Evolutionary conservation across 2,888 invertebrate genomes (phyloP).

Genomic region (Thera obeliscata): DNA sequence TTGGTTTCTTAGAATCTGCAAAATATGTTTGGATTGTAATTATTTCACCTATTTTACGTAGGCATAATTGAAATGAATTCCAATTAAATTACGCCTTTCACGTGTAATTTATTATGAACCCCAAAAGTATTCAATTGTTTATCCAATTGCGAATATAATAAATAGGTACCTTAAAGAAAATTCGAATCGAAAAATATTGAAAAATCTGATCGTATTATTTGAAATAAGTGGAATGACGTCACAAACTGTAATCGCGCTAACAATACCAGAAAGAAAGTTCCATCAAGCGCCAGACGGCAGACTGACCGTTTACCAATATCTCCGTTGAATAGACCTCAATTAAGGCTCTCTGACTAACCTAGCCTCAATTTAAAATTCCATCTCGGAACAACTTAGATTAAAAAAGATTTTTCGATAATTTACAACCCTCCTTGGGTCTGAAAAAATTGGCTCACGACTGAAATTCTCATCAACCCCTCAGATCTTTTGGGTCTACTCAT

Average conservation of each 20-base stretch:
- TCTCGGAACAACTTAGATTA: conserved; percentile 59
- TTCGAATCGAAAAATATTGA: conserved; percentile 7
- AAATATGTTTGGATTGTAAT: too few relatives aligned
- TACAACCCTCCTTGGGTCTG: conserved; percentile 52
- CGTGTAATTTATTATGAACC: not conserved
- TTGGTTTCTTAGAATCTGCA: not conserved
- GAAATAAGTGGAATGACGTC: conserved; percentile 41
- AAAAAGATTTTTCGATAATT: conserved; percentile 51
- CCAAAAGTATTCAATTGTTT: not conserved
- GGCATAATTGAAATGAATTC: too few relatives aligned
- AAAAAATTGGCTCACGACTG: conserved; percentile 5
- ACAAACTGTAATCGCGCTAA: conserved; percentile 52
- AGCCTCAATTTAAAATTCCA: conserved; percentile 60
- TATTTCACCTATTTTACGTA: too few relatives aligned
- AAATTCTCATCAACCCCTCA: not conserved
- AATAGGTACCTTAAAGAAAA: not conserved
- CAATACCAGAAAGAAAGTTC: conserved; percentile 57
- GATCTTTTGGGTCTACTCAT: conserved; percentile 50
- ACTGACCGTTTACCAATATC: conserved; percentile 70
- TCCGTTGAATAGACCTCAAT: conserved; percentile 73
- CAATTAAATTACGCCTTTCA: not conserved
- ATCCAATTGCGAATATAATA: not conserved
- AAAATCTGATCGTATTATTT: conserved; percentile 27
- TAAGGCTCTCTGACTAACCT: conserved; percentile 61
- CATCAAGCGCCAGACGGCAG: conserved; percentile 52